Evolutionary conservation across 2,888 invertebrate genomes (phyloP).

Genomic region (Anarsia innoxiella): DNA sequence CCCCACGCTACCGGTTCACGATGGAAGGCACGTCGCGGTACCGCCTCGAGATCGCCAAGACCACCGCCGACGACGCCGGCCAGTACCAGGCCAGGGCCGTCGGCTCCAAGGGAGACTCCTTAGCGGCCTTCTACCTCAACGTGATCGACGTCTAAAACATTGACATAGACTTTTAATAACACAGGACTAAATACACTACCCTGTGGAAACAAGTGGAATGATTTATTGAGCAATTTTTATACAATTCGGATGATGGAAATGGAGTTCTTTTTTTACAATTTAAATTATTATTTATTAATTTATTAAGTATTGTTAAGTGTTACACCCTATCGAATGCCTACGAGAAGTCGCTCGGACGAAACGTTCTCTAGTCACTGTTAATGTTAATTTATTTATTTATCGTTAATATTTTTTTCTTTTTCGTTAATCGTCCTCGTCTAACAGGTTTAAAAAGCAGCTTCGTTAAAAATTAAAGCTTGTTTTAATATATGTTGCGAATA

Average conservation of each 20-base stretch:
- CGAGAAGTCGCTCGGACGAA: conserved; percentile 52
- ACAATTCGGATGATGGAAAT: conserved; percentile 65
- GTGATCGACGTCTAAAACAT: conserved; percentile 71
- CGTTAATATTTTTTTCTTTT: conserved; percentile 49
- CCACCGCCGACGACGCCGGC: conserved; percentile 85
- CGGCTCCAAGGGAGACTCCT: conserved; percentile 89
- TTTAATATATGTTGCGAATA: conserved; percentile 55
- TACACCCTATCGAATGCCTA: conserved; percentile 68
- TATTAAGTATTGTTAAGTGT: conserved; percentile 61
- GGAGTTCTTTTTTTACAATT: conserved; percentile 54
- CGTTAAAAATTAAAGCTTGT: conserved; percentile 54
- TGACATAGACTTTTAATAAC: conserved; percentile 26
- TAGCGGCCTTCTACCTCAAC: conserved; percentile 91
- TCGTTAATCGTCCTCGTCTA: conserved; percentile 52
- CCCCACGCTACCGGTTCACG: conserved; percentile 85
- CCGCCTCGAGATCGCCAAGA: conserved; percentile 84
- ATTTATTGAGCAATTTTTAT: conserved; percentile 54
- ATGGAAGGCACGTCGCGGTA: conserved; percentile 88
- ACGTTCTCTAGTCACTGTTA: conserved; percentile 67
- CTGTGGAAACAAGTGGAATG: conserved; percentile 41
- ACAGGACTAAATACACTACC: conserved; percentile 38
- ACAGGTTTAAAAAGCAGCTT: conserved; percentile 58
- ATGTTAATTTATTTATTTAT: conserved; percentile 40
- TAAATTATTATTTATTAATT: conserved; percentile 61
- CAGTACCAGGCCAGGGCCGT: conserved; percentile 92